These are phyloP conservation scores for Phyllostomus discolor DNA, from an alignment of 2,113 vertebrate genomes.

Conservation along the genomic window DNA sequence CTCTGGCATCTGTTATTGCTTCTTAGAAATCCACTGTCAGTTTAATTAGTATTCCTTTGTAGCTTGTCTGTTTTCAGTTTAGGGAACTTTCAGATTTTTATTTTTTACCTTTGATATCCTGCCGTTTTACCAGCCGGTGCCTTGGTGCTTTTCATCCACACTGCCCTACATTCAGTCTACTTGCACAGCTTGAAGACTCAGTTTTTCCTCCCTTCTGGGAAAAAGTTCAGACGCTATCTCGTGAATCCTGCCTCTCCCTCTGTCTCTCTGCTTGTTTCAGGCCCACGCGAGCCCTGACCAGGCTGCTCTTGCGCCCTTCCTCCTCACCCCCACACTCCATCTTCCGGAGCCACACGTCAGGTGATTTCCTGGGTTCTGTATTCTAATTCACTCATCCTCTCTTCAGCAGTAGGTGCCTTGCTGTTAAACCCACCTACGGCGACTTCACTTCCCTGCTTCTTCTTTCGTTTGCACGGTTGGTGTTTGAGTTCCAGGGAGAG, in stretches of 20 bases:
- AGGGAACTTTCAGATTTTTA: neutral
- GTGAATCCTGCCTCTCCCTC: neutral
- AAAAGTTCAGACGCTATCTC: neutral
- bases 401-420: neutral
- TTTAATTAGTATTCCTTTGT: neutral
- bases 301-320: neutral
- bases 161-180: neutral
- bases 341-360: neutral
- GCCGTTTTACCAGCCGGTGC: neutral
- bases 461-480: neutral
- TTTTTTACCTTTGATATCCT: neutral
- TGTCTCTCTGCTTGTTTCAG: neutral
- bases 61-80: neutral
- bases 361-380: neutral
- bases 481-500: neutral
- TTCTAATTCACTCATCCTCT: neutral
- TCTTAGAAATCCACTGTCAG: neutral
- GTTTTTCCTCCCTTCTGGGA: neutral
- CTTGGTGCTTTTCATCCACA: neutral
- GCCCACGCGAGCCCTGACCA: neutral
- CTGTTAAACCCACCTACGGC: neutral
- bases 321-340: neutral
- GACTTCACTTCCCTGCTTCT: neutral
- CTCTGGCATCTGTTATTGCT: neutral
- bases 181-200: neutral